Conservation (phyloP, 2,797 vertebrate genomes). For the Rhinichthys osculus region DNA sequence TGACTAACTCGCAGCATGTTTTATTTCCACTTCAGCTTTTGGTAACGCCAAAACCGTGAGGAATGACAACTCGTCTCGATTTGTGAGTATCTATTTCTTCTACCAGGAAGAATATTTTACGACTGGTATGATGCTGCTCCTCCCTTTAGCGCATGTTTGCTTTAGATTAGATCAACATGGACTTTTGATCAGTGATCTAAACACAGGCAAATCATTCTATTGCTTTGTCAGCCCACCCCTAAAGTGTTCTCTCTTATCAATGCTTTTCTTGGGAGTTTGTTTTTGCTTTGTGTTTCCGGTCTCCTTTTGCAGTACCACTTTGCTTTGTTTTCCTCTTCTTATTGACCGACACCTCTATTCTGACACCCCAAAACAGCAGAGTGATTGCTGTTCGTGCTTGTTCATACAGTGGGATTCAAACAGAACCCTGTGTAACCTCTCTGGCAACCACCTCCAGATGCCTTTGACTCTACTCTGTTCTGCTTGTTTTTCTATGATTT, state of each 20-base stretch:
- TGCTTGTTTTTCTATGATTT: background rate
- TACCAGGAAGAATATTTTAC: background rate
- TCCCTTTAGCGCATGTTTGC: slow-evolving; percentile 51
- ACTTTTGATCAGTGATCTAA: slow-evolving; percentile 56
- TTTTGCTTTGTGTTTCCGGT: background rate
- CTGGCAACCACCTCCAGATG: slow-evolving; percentile 54
- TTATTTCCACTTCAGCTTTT: slow-evolving; percentile 82
- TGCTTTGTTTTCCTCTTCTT: slow-evolving; percentile 34
- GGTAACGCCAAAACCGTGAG: slow-evolving; percentile 98
- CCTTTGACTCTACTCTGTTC: slow-evolving; percentile 20
- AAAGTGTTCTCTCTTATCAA: background rate
- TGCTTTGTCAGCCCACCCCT: background rate
- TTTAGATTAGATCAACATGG: slow-evolving; percentile 47
- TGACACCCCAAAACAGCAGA: slow-evolving; percentile 36
- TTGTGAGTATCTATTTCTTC: slow-evolving; percentile 86
- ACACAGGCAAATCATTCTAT: background rate
- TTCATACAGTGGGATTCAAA: slow-evolving; percentile 29
- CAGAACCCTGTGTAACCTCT: slow-evolving; percentile 44
- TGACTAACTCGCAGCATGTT: slow-evolving; percentile 57
- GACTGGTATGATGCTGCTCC: slow-evolving; percentile 39
- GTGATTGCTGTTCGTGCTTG: slow-evolving; percentile 30
- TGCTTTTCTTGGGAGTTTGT: background rate
- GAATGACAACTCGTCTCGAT: slow-evolving; percentile 99
- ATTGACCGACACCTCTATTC: slow-evolving; percentile 32
- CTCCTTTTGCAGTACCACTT: background rate